phyloP scores from a whole-genome alignment of 2,797 vertebrate species.

The Nasua narica region DNA sequence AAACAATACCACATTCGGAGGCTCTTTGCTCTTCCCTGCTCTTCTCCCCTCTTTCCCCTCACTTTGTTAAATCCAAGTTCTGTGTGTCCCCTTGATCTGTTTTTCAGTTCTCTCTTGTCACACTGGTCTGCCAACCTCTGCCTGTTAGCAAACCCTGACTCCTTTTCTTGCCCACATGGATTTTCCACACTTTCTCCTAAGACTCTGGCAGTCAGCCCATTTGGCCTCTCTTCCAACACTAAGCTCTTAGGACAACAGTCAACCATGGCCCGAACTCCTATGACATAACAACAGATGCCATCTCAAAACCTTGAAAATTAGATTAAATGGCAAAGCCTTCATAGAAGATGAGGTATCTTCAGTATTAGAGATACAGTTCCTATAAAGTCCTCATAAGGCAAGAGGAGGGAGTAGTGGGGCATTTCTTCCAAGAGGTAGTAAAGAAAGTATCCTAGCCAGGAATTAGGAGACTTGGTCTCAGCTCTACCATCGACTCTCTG shows the following conservation, averaged over 20 bases:
- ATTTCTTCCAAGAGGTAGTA: background rate
- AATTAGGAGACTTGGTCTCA: background rate
- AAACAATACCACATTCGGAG: background rate
- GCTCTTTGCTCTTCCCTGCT: background rate
- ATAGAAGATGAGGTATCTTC: background rate
- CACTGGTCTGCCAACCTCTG: background rate
- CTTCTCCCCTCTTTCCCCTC: background rate
- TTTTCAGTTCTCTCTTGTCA: slow-evolving; percentile 34
- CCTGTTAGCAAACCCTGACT: background rate
- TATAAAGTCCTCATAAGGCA: background rate
- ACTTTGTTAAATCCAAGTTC: background rate
- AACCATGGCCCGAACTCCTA: background rate
- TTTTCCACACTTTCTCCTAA: slow-evolving; percentile 42
- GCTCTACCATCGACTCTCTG: background rate
- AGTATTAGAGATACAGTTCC: background rate
- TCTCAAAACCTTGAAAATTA: slow-evolving; percentile 12
- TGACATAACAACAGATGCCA: background rate
- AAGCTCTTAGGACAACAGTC: slow-evolving; percentile 21
- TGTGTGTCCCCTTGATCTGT: background rate
- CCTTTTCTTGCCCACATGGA: background rate
- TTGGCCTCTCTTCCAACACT: background rate
- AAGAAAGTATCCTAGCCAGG: background rate
- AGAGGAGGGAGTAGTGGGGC: background rate
- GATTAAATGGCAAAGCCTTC: slow-evolving; percentile 14
- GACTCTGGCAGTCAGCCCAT: slow-evolving; percentile 32